phyloP scores from a whole-genome alignment of 1,140 invertebrate species.

The Rhagoletis pomonella region DNA sequence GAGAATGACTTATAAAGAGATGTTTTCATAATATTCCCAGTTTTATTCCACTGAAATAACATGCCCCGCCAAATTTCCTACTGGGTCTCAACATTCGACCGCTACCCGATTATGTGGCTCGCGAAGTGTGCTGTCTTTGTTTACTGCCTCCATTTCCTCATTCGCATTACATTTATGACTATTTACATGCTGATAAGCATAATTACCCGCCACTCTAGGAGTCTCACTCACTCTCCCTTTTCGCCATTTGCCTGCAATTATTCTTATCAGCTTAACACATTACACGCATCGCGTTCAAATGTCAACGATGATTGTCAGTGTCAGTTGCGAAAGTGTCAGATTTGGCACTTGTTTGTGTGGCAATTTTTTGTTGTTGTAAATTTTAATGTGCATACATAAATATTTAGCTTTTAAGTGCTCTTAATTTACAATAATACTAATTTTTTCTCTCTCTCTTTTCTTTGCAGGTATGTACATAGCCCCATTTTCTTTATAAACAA shows the following conservation, averaged over 20 bases:
- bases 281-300: constrained; percentile 23
- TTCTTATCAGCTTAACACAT: constrained; percentile 20
- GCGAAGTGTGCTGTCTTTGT: neutral
- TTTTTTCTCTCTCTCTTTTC: constrained; percentile 6
- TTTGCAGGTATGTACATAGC: constrained; percentile 18
- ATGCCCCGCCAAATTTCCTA: neutral
- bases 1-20: too few relatives aligned
- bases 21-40: too few relatives aligned
- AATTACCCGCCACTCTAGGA: constrained; percentile 16
- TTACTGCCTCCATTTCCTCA: constrained; percentile 26
- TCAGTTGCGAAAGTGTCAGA: constrained; percentile 13
- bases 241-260: neutral
- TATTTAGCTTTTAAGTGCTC: constrained; percentile 17
- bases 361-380: neutral
- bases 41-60: too few relatives aligned
- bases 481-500: neutral
- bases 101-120: neutral
- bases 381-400: neutral
- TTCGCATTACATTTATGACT: neutral
- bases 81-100: neutral
- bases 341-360: constrained; percentile 12
- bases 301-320: constrained; percentile 15
- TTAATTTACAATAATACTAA: constrained; percentile 1
- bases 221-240: neutral
- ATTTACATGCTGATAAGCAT: constrained; percentile 37